Evolutionary conservation across 2,113 vertebrate species (phyloP).

Genomic region (Nycticorax nycticorax): DNA sequence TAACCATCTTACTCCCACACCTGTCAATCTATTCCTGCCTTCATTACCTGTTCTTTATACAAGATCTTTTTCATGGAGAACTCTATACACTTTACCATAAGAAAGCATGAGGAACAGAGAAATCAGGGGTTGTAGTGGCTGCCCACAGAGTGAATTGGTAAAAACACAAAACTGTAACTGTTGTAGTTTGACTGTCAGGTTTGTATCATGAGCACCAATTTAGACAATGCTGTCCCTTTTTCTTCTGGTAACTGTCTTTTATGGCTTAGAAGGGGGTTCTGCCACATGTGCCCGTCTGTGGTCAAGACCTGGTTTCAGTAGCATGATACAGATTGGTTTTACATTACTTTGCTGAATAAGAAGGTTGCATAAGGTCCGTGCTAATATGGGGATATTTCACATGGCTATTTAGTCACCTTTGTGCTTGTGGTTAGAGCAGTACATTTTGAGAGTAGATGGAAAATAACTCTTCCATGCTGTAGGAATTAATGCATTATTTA

Average conservation of each 20-base stretch:
- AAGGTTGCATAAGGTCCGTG: not conserved
- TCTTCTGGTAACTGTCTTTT: not conserved
- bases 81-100: not conserved
- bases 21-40: not conserved
- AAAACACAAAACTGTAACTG: not conserved
- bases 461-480: not conserved
- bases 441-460: not conserved
- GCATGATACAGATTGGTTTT: not conserved
- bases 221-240: not conserved
- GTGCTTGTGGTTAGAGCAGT: not conserved
- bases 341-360: not conserved
- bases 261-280: not conserved
- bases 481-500: not conserved
- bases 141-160: not conserved
- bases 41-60: not conserved
- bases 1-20: fast-evolving
- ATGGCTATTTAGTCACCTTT: not conserved
- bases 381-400: not conserved
- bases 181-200: not conserved
- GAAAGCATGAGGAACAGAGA: not conserved
- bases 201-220: not conserved
- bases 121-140: not conserved
- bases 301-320: not conserved
- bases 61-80: not conserved
- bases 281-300: not conserved